phyloP scores from a whole-genome alignment of 2,797 vertebrate species.

The Macropodus opercularis region DNA sequence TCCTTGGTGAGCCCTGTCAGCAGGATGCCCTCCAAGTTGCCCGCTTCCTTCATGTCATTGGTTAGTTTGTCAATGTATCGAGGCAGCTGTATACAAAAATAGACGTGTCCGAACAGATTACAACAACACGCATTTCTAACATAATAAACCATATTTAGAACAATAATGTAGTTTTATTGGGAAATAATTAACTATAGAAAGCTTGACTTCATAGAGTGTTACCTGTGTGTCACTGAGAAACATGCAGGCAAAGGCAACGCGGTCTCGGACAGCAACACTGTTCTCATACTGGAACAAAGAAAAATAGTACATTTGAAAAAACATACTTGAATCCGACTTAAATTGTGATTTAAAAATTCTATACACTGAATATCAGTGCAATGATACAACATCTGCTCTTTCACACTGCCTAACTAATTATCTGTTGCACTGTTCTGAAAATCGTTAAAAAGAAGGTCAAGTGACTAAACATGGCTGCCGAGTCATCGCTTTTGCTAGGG shows the following conservation, averaged over 20 bases:
- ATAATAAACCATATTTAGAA: no score
- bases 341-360: background rate
- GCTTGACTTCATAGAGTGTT: conserved; percentile 9
- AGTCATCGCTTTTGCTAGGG: conserved; percentile 19
- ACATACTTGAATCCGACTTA: background rate
- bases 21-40: conserved; percentile 97
- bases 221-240: conserved; percentile 96
- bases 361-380: background rate
- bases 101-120: background rate
- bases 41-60: conserved; percentile 94
- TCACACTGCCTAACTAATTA: conserved; percentile 1
- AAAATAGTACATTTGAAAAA: background rate
- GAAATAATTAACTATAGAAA: background rate
- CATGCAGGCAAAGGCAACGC: conserved; percentile 97
- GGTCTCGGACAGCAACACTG: conserved; percentile 92
- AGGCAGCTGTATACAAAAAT: conserved; percentile 83
- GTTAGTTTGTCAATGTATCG: conserved; percentile 96
- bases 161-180: no score
- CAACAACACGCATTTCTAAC: background rate
- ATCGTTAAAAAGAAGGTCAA: conserved; percentile 10
- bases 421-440: conserved; percentile 5
- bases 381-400: background rate
- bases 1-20: conserved; percentile 97
- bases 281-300: conserved; percentile 88
- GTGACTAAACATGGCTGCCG: conserved; percentile 2